phyloP scores from a whole-genome alignment of 2,797 vertebrate species.

The Falco columbarius region DNA sequence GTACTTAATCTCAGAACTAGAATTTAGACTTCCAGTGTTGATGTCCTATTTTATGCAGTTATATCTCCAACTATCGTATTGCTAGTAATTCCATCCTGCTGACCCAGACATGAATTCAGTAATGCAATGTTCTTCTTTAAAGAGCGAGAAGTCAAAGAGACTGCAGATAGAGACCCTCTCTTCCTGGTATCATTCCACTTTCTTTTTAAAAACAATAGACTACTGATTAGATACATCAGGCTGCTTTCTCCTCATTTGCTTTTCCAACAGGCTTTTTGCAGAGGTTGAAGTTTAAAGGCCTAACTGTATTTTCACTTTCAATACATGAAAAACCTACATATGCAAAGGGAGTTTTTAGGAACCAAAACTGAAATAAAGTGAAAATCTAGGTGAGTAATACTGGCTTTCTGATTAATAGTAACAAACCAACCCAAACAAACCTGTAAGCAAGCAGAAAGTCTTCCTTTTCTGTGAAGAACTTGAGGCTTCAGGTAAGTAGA shows the following conservation, averaged over 20 bases:
- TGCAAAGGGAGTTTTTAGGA: background rate
- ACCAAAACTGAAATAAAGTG: background rate
- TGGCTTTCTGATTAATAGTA: background rate
- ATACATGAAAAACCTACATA: background rate
- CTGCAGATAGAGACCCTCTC: background rate
- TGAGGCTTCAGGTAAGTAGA: background rate
- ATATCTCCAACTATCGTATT: background rate
- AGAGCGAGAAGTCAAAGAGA: background rate
- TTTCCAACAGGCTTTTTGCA: background rate
- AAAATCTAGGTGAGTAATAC: background rate
- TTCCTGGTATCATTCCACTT: background rate
- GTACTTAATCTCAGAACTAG: background rate
- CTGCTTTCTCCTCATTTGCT: background rate
- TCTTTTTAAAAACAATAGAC: background rate
- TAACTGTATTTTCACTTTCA: background rate
- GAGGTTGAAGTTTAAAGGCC: background rate
- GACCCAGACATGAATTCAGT: background rate
- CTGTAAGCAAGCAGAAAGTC: background rate
- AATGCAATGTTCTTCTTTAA: background rate
- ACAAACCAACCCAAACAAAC: background rate
- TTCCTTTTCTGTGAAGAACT: background rate
- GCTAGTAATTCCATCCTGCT: background rate
- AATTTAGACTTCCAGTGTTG: background rate
- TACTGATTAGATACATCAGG: background rate
- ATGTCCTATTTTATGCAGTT: background rate